Evolutionary conservation across 2,113 vertebrate species (phyloP), one percentile per base, ranked within the genome.

Genomic region (Phrynosoma blainvillii): DNA sequence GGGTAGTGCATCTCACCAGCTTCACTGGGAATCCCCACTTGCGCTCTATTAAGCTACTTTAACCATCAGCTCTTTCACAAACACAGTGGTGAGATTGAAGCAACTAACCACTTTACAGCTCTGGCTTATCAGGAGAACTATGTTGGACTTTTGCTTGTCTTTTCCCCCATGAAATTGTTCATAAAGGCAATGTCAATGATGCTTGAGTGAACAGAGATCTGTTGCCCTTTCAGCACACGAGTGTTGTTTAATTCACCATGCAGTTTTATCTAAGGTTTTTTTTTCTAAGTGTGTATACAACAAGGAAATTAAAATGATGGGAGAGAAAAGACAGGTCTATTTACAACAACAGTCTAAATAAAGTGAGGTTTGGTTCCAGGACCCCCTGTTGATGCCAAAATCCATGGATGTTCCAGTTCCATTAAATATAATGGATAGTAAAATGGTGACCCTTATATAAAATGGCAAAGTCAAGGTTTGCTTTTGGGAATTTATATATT

Each of bases 111-210:
- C 65, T 89, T 92, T 74, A 85, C 42, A 88, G 85, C 66, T 90
- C 68, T 52, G 12, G 70, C 66, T 73, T 88, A 0, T 84, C 7
- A 86, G 74, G 81, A 71, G 32, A 79, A 56, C 91, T 74, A 89
- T 87, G 85, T 93, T 36, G 85, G 70, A 42, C n/a, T 93, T 89
- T 87, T 71, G 86, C 13, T 82, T 40, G 20, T 66, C 23, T 66
- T 66, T 82, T 42, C 92, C 92, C 88, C 86, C 89, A 87, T 92
- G 90, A 92, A 91, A 90, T 91, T 94, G 91, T 91, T 92, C 81
- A 59, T 88, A 87, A 93, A 89, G 85, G 5, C 23, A 92, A 42
- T 92, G 74, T 91, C 93, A 92, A 84, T 86, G 91, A 89, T 91
- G 91, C 84, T 73, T 68, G 77, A 91, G 86, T 87, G 77, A 90